These are phyloP conservation scores for Emmelina monodactyla DNA, from an alignment of 2,888 invertebrate species.

Conservation along the genomic window DNA sequence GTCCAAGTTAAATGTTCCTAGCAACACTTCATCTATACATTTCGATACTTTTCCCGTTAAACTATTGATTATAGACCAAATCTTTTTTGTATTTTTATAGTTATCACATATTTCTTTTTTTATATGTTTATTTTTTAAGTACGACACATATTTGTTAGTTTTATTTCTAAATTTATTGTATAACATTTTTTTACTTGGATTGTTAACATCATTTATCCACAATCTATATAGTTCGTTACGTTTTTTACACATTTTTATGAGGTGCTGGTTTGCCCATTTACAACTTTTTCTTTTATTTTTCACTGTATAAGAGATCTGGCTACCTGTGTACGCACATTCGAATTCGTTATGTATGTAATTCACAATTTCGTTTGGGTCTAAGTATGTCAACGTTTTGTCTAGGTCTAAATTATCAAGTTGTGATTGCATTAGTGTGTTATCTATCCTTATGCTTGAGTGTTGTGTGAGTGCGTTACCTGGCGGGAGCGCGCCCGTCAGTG, in stretches of 20 bases:
- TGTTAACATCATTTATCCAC: slow-evolving; percentile 4
- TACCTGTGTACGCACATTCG: not conserved
- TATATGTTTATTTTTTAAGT: slow-evolving; percentile 6
- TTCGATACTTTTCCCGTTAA: slow-evolving; percentile 8
- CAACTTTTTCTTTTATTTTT: slow-evolving; percentile 3
- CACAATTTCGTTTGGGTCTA: slow-evolving; percentile 3
- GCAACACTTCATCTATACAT: slow-evolving; percentile 5
- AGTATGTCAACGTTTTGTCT: not conserved
- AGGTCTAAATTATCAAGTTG: slow-evolving; percentile 6
- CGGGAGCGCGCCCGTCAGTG: slow-evolving; percentile 2
- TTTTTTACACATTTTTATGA: slow-evolving; percentile 8
- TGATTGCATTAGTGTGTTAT: too few relatives aligned
- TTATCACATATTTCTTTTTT: slow-evolving; percentile 7
- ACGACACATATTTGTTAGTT: slow-evolving; percentile 8
- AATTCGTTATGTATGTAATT: slow-evolving; percentile 3
- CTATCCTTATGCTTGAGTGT: too few relatives aligned
- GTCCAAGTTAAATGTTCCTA: slow-evolving; percentile 3
- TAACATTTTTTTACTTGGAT: slow-evolving; percentile 5
- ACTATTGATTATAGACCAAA: slow-evolving; percentile 9
- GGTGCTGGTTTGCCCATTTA: slow-evolving; percentile 5
- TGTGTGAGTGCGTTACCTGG: too few relatives aligned
- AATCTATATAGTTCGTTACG: slow-evolving; percentile 5
- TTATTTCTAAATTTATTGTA: slow-evolving; percentile 12
- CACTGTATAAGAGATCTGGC: not conserved
- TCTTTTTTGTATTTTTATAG: slow-evolving; percentile 9